Percentiles rank a stretch among this genome's conserved stretches.
These are phyloP conservation scores for Madoqua kirkii DNA, from an alignment of 2,113 vertebrate species.

Conservation along the genomic window DNA sequence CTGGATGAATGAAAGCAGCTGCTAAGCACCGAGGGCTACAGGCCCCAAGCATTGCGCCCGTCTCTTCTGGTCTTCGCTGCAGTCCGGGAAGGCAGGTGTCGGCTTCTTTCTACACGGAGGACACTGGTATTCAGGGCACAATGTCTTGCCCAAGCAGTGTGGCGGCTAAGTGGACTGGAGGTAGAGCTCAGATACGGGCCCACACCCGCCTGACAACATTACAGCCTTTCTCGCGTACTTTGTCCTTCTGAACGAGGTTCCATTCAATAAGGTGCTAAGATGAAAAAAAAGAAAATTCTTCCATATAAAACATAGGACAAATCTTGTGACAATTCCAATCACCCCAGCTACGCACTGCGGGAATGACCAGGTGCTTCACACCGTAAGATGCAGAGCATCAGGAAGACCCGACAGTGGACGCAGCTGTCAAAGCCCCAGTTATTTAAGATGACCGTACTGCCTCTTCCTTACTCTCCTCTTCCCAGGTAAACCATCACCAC, in stretches of 20 bases:
- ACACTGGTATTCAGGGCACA: neutral
- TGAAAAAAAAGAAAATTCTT: neutral
- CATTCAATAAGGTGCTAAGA: neutral
- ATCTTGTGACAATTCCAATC: neutral
- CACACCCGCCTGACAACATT: neutral
- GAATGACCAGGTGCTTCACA: neutral
- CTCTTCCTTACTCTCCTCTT: neutral
- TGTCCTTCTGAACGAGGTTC: neutral
- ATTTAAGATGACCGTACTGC: neutral
- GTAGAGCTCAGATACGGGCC: neutral
- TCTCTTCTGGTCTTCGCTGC: neutral
- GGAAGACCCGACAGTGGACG: neutral
- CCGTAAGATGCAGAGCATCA: neutral
- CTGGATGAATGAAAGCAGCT: neutral
- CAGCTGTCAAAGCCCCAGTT: neutral
- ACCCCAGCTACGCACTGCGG: neutral
- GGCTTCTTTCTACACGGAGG: neutral
- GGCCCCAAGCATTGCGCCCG: neutral
- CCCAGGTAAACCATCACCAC: neutral
- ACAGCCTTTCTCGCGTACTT: neutral
- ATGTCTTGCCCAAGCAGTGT: too few species aligned
- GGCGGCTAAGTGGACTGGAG: accelerated
- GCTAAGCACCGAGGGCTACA: neutral
- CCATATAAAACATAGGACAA: neutral
- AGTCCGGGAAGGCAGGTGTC: neutral